Evolutionary conservation across 1,140 invertebrate species (phyloP), one percentile per base, ranked within the genome.

Genomic region (Drosophila asahinai): DNA sequence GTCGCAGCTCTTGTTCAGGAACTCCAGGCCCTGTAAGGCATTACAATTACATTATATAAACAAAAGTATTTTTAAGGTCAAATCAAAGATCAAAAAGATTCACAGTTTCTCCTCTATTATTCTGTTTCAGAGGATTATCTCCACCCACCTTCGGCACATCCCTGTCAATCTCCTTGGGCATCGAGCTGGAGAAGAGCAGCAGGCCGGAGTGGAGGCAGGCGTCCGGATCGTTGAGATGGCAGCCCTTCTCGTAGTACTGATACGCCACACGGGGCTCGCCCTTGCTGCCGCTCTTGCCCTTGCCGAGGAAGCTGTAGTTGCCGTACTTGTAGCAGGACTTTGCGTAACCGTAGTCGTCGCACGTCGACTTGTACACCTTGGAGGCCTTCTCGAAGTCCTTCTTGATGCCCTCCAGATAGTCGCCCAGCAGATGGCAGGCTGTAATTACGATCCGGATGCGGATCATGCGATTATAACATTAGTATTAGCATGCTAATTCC

Each of bases 381-480:
- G 94, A 95, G 0, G 98, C 97, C 92, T 97, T 96, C 43, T 95
- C 94, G 68, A 94, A 96, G 82, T 99, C 96, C 86, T 96, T 96
- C 80, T 96, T 96, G 2, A 98, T 95, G 0, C 95, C 94, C 93
- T 98, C 97, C 33, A 97, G 94, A 93, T 96, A 99, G 93, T 98
- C 97, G 1, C 96, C 98, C 3, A 99, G 93, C 47, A 98, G 93
- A 93, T 98, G 97, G 92, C 98, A 99, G n/a, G 96, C 97, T 97
- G 63, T 12, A 64, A 84, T 19, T 45, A n/a, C 30, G 14, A 49
- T 27, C 8, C 2, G 8, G 9, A 27, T 63, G 19, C 5, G 12
- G 12, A 54, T 54, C 33, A 15, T 11, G 22, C 7, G 19, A 55
- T 57, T 57, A 57, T 40, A 40, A 40, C 36, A 57, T 57, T 57